Evolutionary conservation across 2,797 vertebrate species (phyloP), one percentile per base, ranked within the genome.

Genomic region (Limnodromus scolopaceus): DNA sequence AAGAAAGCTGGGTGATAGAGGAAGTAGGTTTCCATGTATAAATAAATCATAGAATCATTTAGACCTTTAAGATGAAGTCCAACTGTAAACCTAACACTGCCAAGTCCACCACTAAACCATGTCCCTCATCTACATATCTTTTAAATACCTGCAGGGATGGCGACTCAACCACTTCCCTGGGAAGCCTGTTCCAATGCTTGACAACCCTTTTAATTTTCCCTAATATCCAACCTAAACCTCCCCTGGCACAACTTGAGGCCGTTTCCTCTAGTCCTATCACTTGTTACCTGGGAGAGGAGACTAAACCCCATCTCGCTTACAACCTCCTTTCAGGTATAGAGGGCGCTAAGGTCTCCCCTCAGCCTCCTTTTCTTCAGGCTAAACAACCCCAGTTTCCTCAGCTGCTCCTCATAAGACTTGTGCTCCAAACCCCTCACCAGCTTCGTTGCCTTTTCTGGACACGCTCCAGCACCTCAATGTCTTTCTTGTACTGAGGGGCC

Each of bases 251-350:
- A 36, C 36, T 18, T 64, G 16, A 55, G 12, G 24, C 30, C 1
- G 1, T 46, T 57, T 71, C 15, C 11, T 57, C 34, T 71, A 1
- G 4, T 43, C 14, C 41, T 55, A 12, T 63, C 6, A 18, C 13
- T 63, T 10, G 12, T 30, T 63, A 41, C 60, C 7, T 41, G 38
- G 38, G 18, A 41, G 18, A 41, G 28, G 16, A 39, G 45, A 38
- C 16, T 2, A 1, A 39, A 10, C 1, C 12, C 13, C 55, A 25
- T 13, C 27, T 41, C 4, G 0, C 27, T 30, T 30, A 20, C 38
- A 25, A 7, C n/a, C 55, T 28, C 36, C 16, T 12, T 51, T 57
- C 10, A 34, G 16, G 24, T 25, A 19, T 25, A 66, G 28, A 39
- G 45, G 34, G 23, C 0, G 1, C 27, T 19, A 12, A 65, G 17